phyloP scores from a whole-genome alignment of 64 coral and sea anemone genomes.

The Catalaphyllia jardinei region DNA sequence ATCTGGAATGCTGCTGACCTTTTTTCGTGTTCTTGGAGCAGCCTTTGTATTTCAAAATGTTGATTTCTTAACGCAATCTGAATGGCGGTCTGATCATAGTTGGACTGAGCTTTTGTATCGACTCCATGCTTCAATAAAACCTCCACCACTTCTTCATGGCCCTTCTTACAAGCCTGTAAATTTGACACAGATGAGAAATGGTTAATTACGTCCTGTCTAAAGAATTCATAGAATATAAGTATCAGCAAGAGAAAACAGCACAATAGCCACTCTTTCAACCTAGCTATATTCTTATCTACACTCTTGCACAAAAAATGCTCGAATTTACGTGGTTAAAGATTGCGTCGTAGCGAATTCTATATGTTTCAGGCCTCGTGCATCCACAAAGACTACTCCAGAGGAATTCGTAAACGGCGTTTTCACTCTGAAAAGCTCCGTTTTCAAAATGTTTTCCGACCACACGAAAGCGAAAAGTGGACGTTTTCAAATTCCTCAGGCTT shows the following conservation, averaged over 20 bases:
- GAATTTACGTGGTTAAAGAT: too few species aligned
- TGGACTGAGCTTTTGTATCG: constrained; percentile 59
- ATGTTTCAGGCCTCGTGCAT: too few species aligned
- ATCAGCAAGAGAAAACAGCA: not conserved
- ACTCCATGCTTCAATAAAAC: constrained; percentile 64
- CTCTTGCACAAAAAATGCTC: too few species aligned
- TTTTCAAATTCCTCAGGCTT: too few species aligned
- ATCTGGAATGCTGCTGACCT: constrained; percentile 28
- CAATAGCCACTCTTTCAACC: not conserved
- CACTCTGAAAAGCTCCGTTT: too few species aligned
- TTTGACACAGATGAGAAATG: not conserved
- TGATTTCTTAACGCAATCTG: constrained; percentile 66
- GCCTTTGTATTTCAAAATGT: constrained; percentile 39
- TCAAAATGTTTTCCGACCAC: too few species aligned
- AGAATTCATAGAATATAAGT: not conserved
- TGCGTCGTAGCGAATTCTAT: too few species aligned
- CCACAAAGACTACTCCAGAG: too few species aligned
- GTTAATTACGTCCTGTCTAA: too few species aligned
- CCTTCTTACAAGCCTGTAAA: constrained; percentile 80
- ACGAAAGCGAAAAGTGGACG: too few species aligned
- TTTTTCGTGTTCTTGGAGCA: constrained; percentile 76
- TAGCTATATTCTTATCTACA: too few species aligned
- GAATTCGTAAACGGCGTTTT: too few species aligned
- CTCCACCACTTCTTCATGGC: constrained; percentile 58
- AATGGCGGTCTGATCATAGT: constrained; percentile 56